Base-by-base conservation (phyloP, 2,888 invertebrate species). In the Leucoma salicis region DNA sequence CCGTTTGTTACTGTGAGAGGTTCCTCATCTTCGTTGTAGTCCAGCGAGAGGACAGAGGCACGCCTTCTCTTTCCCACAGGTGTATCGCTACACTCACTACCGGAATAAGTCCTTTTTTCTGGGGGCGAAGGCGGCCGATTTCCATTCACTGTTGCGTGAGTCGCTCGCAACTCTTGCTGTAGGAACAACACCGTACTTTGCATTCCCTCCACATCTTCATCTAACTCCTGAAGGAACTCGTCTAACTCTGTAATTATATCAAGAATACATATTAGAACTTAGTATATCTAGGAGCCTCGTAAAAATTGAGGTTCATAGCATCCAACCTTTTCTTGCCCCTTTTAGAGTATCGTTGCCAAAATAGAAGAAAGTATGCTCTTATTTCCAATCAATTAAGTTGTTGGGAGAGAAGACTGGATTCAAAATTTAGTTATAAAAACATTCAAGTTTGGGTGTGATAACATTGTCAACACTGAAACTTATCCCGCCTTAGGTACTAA, bases 151-250 rank as follows among this genome's bases (percentile, higher is more conserved):
- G 77, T 73, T 24, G 88, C 83, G 46, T 88, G 89, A 8, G 95
- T 92, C 64, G 96, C 96, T 45, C 96, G 93, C 47, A 99, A 87
- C 83, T 99, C 97, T 78, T 97, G 96, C 74, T 99, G 98, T 46
- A 99, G 91, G 84, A 96, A 96, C 80, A 96, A 92, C 71, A 99
- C 98, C 50, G 98, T 98, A 75, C 97, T 97, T 90, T 99, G 99
- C 97, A 99, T 97, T 14, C 98, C 98, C 83, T 99, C 99, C 27
- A 98, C 96, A 78, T 99, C 98, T 81, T 98, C 98, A 72, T 99
- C 99, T 51, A 99, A 83, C 78, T 99, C 99, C 79, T 97, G 96
- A 34, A 99, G 92, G 78, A 98, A 96, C 75, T 98, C 97, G 74
- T 99, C 99, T 67, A 98, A 84, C 84, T 99, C 99, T 96, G 92